phyloP scores from a whole-genome alignment of 2,888 invertebrate genomes.

The Tetranychus piercei region DNA sequence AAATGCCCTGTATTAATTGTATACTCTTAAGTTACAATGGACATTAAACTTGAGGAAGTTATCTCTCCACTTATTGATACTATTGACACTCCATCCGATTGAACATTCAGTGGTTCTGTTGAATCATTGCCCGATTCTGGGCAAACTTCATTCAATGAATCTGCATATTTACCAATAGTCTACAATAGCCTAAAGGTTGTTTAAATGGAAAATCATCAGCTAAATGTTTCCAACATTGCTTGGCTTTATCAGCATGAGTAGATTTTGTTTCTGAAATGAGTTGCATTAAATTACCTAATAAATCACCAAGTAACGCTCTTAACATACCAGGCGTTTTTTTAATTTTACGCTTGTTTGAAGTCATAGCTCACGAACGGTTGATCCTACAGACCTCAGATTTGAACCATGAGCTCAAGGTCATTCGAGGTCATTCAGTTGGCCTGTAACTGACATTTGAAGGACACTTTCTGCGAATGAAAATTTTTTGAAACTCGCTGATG shows the following conservation, averaged over 20 bases:
- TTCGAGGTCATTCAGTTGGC: too few species aligned
- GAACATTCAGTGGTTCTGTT: constrained; percentile 12
- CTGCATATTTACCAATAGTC: constrained; percentile 97
- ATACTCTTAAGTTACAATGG: constrained; percentile 82
- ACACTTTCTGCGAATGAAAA: too few species aligned
- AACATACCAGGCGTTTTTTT: too few species aligned
- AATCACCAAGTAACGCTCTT: constrained; percentile 97
- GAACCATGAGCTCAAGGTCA: too few species aligned
- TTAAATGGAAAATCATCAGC: constrained; percentile 30
- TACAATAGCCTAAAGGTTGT: constrained; percentile 49
- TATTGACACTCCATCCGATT: constrained; percentile 49
- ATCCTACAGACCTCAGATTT: too few species aligned
- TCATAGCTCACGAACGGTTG: too few species aligned
- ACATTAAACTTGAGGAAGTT: constrained; percentile 73
- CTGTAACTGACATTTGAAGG: too few species aligned
- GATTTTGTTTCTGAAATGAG: constrained; percentile 69
- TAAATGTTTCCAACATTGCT: constrained; percentile 53
- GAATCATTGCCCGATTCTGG: constrained; percentile 20
- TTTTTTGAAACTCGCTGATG: too few species aligned
- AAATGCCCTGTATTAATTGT: constrained; percentile 75
- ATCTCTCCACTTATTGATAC: constrained; percentile 74
- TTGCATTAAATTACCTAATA: constrained; percentile 87
- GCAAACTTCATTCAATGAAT: constrained; percentile 48
- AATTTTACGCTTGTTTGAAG: too few species aligned
- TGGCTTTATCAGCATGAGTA: constrained; percentile 73